These are phyloP conservation scores for Sinonovacula constricta DNA, from an alignment of 1,140 invertebrate genomes.

Conservation along the genomic window DNA sequence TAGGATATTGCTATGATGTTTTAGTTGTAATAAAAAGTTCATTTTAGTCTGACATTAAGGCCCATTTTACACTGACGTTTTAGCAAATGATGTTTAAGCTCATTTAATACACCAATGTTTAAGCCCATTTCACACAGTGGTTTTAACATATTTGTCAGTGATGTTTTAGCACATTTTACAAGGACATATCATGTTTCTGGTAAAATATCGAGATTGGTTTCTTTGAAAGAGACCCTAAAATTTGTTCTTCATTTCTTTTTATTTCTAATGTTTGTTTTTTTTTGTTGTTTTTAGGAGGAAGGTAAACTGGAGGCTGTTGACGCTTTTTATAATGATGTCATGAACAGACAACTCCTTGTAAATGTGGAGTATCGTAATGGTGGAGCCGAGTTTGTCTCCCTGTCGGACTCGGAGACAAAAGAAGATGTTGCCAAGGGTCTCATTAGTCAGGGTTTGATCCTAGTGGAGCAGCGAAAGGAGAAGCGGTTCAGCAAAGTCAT, in stretches of 20 bases:
- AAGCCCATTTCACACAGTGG: too few species aligned
- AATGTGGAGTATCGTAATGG: slow-evolving; percentile 82
- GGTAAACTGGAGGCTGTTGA: slow-evolving; percentile 87
- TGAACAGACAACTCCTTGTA: slow-evolving; percentile 78
- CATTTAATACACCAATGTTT: too few species aligned
- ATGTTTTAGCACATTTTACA: too few species aligned
- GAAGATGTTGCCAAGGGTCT: slow-evolving; percentile 90
- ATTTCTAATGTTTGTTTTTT: too few species aligned
- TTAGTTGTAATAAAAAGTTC: too few species aligned
- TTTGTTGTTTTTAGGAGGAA: slow-evolving; percentile 86
- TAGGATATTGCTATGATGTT: too few species aligned
- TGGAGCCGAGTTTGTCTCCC: slow-evolving; percentile 84
- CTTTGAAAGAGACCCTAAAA: not conserved
- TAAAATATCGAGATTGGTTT: not conserved
- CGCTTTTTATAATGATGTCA: slow-evolving; percentile 74
- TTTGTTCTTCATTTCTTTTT: slow-evolving; percentile 7
- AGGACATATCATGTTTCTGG: not conserved
- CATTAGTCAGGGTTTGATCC: slow-evolving; percentile 90
- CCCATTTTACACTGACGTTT: too few species aligned
- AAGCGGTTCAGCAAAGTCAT: slow-evolving; percentile 89
- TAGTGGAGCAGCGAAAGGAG: slow-evolving; percentile 90
- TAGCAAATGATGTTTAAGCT: too few species aligned
- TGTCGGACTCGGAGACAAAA: slow-evolving; percentile 85
- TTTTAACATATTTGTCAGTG: too few species aligned
- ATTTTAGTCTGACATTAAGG: too few species aligned